A percentile compares a stretch with the other conserved stretches of the same genome.
Conservation (phyloP, 2,888 invertebrate species). For the Macaria liturata region DNA sequence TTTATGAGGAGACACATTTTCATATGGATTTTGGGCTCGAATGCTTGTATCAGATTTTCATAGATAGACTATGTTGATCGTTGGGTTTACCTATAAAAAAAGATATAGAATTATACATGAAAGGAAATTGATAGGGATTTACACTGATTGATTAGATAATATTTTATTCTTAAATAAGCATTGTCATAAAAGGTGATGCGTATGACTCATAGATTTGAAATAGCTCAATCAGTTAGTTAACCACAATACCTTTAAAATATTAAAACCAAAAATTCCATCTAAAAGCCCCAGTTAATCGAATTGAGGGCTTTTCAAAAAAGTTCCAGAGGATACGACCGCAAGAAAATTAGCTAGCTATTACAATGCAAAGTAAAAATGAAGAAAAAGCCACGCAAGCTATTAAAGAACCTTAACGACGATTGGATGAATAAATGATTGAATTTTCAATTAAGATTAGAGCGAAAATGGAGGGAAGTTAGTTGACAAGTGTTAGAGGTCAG, state of each 20-base stretch:
- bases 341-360: slow-evolving; percentile 65
- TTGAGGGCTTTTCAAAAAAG: slow-evolving; percentile 32
- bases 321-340: slow-evolving; percentile 38
- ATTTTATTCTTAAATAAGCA: too few species aligned
- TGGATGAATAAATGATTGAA: slow-evolving; percentile 80
- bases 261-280: not conserved
- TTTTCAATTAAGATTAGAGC: slow-evolving; percentile 78
- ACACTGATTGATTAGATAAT: too few species aligned
- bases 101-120: too few species aligned
- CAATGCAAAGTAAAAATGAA: slow-evolving; percentile 65
- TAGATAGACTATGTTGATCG: not conserved
- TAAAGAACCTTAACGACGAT: slow-evolving; percentile 72
- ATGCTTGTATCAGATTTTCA: not conserved
- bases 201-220: too few species aligned
- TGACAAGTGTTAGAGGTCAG: slow-evolving; percentile 59
- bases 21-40: not conserved
- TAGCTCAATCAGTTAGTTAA: too few species aligned
- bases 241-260: not conserved
- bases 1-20: slow-evolving; percentile 13
- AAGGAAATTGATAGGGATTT: too few species aligned
- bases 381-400: slow-evolving; percentile 65
- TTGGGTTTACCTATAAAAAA: not conserved
- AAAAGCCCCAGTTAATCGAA: slow-evolving; percentile 24
- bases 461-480: slow-evolving; percentile 63
- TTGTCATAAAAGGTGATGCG: too few species aligned